Conservation (phyloP, 2,113 vertebrate genomes). For the Grammomys dolichurus region DNA sequence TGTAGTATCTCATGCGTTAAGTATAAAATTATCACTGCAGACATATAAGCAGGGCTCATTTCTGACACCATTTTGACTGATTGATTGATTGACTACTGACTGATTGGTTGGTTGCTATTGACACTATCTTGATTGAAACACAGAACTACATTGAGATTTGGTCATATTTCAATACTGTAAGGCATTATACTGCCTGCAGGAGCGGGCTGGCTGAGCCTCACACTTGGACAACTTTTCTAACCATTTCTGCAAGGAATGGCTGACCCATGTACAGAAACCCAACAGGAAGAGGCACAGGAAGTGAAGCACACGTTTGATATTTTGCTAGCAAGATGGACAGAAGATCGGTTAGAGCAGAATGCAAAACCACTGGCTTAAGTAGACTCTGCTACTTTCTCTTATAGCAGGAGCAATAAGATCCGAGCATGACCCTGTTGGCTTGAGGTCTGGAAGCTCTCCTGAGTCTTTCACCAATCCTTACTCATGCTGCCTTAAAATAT, state of each 20-base stretch:
- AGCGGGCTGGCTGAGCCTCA: neutral
- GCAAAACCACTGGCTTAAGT: neutral
- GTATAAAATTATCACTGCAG: neutral
- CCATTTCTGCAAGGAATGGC: neutral
- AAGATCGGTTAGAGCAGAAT: neutral
- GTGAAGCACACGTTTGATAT: slow-evolving; percentile 5
- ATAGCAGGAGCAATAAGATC: neutral
- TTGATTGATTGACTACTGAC: too few species aligned
- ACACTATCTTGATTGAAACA: neutral
- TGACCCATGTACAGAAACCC: neutral
- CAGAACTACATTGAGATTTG: neutral
- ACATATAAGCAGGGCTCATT: slow-evolving; percentile 11
- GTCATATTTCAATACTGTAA: neutral
- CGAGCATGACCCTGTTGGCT: neutral
- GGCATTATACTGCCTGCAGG: neutral
- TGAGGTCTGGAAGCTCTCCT: neutral
- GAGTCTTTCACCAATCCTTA: neutral
- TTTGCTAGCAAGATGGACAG: slow-evolving; percentile 44
- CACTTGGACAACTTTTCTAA: neutral
- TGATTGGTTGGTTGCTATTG: neutral
- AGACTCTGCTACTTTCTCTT: neutral
- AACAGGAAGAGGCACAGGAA: slow-evolving; percentile 59
- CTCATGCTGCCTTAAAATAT: neutral
- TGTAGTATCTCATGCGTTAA: neutral
- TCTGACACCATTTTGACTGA: neutral